Evolutionary conservation across 2,113 vertebrate genomes (phyloP), one percentile per base, ranked within the genome.

Genomic region (Rhegmatorhina hoffmannsi): DNA sequence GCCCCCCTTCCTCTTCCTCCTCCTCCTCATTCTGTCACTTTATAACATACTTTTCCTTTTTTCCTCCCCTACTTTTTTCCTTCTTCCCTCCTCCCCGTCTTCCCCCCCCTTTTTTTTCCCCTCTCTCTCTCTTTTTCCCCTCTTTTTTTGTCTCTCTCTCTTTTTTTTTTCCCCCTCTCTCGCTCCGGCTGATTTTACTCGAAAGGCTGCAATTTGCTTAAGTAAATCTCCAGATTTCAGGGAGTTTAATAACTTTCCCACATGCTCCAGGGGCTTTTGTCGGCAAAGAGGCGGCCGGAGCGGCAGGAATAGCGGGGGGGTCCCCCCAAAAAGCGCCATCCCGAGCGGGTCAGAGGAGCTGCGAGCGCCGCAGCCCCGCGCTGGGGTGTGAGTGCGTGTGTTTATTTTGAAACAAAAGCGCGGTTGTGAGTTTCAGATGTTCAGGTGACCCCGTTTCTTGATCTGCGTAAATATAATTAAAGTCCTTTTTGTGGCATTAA

Each of bases 401-500:
- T 84, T 94, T 80, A 77, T 93, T 95, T 94, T 86, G 70, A 85
- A 94, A 96, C 97, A 97, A 96, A 97, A 96, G 96, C 92, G 64
- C 90, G 93, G 97, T 95, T 98, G 98, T 98, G 98, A 97, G 95
- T 96, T 97, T 96, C 87, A 94, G 96, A 97, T 87, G 97, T 98
- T 97, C 97, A 97, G 98, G 96, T 98, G 98, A 98, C 97, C 96
- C 97, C 89, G 84, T 96, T 97, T 97, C 98, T 97, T 98, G 98
- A 99, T 99, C 98, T 98, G 97, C 98, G 98, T 99, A 98, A 99
- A 99, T 98, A 99, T 99, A 99, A 99, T 99, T 99, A 99, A 98
- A 98, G 98, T 98, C 97, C 98, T 99, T 99, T 99, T 99, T 99
- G 99, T 99, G 98, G 98, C 98, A 96, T 99, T 99, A 99, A 99